phyloP scores from a whole-genome alignment of 92 coral and sea anemone genomes.

The Paramuricea clavata region DNA sequence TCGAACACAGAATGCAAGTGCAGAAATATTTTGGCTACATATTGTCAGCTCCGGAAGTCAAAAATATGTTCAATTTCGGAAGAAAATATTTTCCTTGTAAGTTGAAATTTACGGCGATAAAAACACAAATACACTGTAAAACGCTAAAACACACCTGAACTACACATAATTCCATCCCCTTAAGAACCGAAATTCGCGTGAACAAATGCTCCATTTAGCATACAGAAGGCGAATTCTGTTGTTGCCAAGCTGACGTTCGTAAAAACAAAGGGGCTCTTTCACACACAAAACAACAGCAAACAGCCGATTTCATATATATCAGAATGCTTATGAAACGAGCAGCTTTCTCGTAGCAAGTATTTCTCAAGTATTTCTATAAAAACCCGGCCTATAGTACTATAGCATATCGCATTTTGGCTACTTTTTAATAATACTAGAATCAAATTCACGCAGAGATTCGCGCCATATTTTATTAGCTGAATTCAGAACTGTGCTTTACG shows the following conservation, averaged over 20 bases:
- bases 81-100: not conserved
- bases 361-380: no score
- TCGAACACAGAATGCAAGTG: not conserved
- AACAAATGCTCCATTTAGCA: not conserved
- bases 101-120: not conserved
- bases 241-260: not conserved
- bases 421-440: no score
- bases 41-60: slow-evolving; percentile 6
- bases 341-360: no score
- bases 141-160: not conserved
- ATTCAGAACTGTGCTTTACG: not conserved
- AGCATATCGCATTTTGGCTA: no score
- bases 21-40: not conserved
- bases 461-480: not conserved
- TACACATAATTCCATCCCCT: not conserved
- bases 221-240: not conserved
- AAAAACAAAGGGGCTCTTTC: not conserved
- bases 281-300: no score
- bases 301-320: not conserved
- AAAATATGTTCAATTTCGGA: not conserved
- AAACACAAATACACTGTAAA: not conserved
- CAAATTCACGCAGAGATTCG: not conserved
- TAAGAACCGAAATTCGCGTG: not conserved
- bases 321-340: not conserved
- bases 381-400: no score